These are phyloP conservation scores for Eupleurogrammus muticus DNA, from an alignment of 2,797 vertebrate genomes.

Conservation along the genomic window DNA sequence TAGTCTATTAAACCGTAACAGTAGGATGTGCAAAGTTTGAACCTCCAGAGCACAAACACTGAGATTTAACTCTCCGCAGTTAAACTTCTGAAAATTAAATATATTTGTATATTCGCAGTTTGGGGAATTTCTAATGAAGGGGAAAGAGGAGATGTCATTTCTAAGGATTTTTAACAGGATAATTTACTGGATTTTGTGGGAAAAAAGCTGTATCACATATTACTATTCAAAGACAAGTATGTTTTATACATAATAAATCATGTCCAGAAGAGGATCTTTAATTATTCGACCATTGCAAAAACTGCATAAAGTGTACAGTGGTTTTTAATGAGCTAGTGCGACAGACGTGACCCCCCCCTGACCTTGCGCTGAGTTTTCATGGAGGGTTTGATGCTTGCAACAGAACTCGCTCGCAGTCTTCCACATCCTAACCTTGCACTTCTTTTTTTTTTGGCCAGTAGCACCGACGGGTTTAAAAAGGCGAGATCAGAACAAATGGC, in stretches of 20 bases:
- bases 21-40: background rate
- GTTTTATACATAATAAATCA: too few relatives aligned
- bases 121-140: too few relatives aligned
- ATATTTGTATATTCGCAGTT: too few relatives aligned
- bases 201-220: too few relatives aligned
- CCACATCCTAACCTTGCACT: slow-evolving; percentile 27
- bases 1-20: background rate
- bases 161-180: too few relatives aligned
- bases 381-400: slow-evolving; percentile 25
- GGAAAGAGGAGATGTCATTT: too few relatives aligned
- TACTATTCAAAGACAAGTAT: too few relatives aligned
- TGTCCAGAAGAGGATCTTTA: too few relatives aligned
- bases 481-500: slow-evolving; percentile 73
- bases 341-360: slow-evolving; percentile 19
- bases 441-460: slow-evolving; percentile 64
- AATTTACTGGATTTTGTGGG: too few relatives aligned
- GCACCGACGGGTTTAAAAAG: slow-evolving; percentile 65
- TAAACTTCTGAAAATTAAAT: too few relatives aligned
- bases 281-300: slow-evolving; percentile 8
- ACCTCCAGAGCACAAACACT: too few relatives aligned
- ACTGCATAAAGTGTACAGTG: slow-evolving; percentile 8
- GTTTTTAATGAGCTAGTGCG: slow-evolving; percentile 49
- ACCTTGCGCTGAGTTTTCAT: slow-evolving; percentile 44
- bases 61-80: too few relatives aligned
- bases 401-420: slow-evolving; percentile 27